Percentiles rank a stretch among this genome's conserved stretches.
Conservation (phyloP, 2,888 invertebrate genomes). For the Sturmia bella region DNA sequence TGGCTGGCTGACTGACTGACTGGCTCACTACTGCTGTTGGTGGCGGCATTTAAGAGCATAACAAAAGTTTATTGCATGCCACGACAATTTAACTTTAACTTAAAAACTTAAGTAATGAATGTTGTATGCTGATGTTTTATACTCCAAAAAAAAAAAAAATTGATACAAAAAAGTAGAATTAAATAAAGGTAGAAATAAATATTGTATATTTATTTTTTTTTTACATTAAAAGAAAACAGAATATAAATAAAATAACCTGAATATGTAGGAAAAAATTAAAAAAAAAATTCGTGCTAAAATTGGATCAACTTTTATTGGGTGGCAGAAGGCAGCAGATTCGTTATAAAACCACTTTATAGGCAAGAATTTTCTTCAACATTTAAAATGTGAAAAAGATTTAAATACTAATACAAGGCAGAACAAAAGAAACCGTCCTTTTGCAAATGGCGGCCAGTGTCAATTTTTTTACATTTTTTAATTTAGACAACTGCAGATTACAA, state of each 20-base stretch:
- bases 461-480: no score
- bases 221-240: slow-evolving; percentile 52
- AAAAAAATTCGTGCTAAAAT: slow-evolving; percentile 35
- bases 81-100: slow-evolving; percentile 70
- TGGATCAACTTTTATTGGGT: slow-evolving; percentile 50
- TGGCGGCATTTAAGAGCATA: slow-evolving; percentile 69
- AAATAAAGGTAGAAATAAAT: slow-evolving; percentile 42
- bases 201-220: slow-evolving; percentile 16
- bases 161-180: slow-evolving; percentile 15
- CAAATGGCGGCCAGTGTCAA: no score
- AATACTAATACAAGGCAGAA: no score
- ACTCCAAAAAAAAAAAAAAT: slow-evolving; percentile 20
- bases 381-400: no score
- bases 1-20: no score
- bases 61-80: slow-evolving; percentile 71
- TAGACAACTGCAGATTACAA: no score
- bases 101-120: slow-evolving; percentile 70
- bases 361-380: no score
- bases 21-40: slow-evolving; percentile 38
- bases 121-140: slow-evolving; percentile 50
- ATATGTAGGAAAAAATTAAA: slow-evolving; percentile 30
- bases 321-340: neutral
- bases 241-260: slow-evolving; percentile 58
- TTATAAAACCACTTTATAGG: neutral
- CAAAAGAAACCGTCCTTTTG: no score